Evolutionary conservation across 2,113 vertebrate species (phyloP), one percentile per base, ranked within the genome.

Genomic region (Acanthisitta chloris): DNA sequence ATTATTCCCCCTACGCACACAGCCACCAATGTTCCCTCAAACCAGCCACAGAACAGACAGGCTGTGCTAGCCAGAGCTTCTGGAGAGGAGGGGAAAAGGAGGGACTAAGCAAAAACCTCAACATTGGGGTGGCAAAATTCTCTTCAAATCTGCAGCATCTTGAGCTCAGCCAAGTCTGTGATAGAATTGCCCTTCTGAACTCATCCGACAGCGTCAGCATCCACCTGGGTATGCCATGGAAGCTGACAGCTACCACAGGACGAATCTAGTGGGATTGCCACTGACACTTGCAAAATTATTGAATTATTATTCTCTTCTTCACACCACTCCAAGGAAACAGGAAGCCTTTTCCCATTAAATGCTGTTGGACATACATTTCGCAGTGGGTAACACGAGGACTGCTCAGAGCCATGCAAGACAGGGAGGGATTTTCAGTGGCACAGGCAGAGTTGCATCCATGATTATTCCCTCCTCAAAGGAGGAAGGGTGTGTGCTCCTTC

Each of bases 11-110:
- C 87, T 94, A 94, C 62, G 61, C 91, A 90, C 94, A 64, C 90
- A 96, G 82, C 76, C 96, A 95, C 81, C 93, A 93, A 88, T 94
- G 94, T 95, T 96, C 92, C 91, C 88, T 85, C 61, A 84, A 94
- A 49, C 88, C 71, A 71, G 69, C n/a, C 90, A 43, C 46, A 9
- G 91, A 96, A 88, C 82, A 92, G 87, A 90, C 94, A 94, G 69
- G 55, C 82, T 96, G 92, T 94, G 82, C 94, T 74, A 90, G 93
- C 90, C 94, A 92, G 88, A 82, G 88, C 86, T 96, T 85, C 94
- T 78, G 87, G 87, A 72, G 73, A 65, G 34, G 49, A 81, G 45
- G 15, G 91, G 28, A 89, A 90, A 82, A 94, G 55, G 70, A 83
- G 8, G 43, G 61, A 78, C 72, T 28, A 33, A 77, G 51, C 9